Evolutionary conservation across 2,888 invertebrate genomes (phyloP).

Genomic region (Miltochrista miniata): DNA sequence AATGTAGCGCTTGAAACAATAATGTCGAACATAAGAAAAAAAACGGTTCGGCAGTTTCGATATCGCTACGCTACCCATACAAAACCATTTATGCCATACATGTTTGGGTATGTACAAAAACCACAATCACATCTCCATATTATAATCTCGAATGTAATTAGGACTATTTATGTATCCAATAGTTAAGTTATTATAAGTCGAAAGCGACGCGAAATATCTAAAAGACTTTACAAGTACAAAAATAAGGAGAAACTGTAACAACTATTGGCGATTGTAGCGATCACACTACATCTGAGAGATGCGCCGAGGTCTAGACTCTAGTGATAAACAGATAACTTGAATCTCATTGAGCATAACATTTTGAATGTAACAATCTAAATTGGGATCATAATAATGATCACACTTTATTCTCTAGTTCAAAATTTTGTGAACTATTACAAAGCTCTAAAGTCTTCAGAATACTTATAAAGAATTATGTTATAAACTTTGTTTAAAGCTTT

Average conservation of each 20-base stretch:
- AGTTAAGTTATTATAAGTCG: slow-evolving; percentile 48
- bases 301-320: slow-evolving; percentile 15
- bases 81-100: slow-evolving; percentile 37
- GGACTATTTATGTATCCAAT: slow-evolving; percentile 61
- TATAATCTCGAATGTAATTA: slow-evolving; percentile 59
- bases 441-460: not conserved
- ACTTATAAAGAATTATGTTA: not conserved
- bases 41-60: not conserved
- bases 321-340: slow-evolving; percentile 15
- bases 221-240: slow-evolving; percentile 65
- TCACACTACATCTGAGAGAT: slow-evolving; percentile 12
- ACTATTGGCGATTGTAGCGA: slow-evolving; percentile 18
- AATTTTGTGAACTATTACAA: not conserved
- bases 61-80: slow-evolving; percentile 13
- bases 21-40: slow-evolving; percentile 10
- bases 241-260: slow-evolving; percentile 25
- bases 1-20: slow-evolving; percentile 13
- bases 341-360: slow-evolving; percentile 26
- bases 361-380: slow-evolving; percentile 3
- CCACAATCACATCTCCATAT: slow-evolving; percentile 36
- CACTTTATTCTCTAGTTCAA: not conserved
- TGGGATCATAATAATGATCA: slow-evolving; percentile 2
- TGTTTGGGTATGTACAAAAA: slow-evolving; percentile 39
- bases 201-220: slow-evolving; percentile 38
- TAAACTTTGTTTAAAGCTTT: not conserved